Evolutionary conservation across 2,113 vertebrate species (phyloP).

Genomic region (Psettodes erumei): DNA sequence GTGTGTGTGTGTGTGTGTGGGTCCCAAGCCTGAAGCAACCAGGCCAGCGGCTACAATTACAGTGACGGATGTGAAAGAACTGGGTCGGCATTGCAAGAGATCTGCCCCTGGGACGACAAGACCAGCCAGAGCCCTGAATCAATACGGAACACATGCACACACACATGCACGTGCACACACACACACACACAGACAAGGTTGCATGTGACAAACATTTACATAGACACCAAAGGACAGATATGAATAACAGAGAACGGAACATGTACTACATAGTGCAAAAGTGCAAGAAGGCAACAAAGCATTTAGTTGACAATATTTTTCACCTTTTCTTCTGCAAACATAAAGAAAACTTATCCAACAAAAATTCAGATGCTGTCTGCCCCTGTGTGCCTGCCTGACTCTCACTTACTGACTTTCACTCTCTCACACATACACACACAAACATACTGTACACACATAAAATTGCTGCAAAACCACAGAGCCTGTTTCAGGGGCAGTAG

Average conservation of each 20-base stretch:
- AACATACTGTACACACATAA: not conserved
- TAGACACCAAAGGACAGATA: constrained; percentile 42
- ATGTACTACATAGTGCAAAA: not conserved
- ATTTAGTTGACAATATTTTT: constrained; percentile 13
- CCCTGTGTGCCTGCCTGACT: constrained; percentile 4
- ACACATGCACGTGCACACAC: constrained; percentile 9
- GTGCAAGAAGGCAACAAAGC: constrained; percentile 22
- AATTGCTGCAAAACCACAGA: constrained; percentile 7
- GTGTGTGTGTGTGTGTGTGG: constrained; percentile 13
- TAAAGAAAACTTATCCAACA: constrained; percentile 11
- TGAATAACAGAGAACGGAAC: constrained; percentile 25
- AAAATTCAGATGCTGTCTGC: constrained; percentile 41
- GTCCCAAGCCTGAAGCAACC: constrained; percentile 71
- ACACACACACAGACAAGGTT: constrained; percentile 23
- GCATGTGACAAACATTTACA: constrained; percentile 48
- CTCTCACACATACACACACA: not conserved
- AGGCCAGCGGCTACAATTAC: constrained; percentile 83
- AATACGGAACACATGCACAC: constrained; percentile 67
- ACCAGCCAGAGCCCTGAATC: constrained; percentile 80
- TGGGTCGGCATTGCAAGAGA: constrained; percentile 80
- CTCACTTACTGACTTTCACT: constrained; percentile 13
- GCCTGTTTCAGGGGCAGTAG: constrained; percentile 42
- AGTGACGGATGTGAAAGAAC: constrained; percentile 85
- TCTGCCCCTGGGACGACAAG: constrained; percentile 79
- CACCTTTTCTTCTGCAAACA: not conserved